A percentile compares a stretch with the other conserved stretches of the same genome.
phyloP scores from a whole-genome alignment of 2,888 invertebrate genomes.

The Acanthosepion esculentum region DNA sequence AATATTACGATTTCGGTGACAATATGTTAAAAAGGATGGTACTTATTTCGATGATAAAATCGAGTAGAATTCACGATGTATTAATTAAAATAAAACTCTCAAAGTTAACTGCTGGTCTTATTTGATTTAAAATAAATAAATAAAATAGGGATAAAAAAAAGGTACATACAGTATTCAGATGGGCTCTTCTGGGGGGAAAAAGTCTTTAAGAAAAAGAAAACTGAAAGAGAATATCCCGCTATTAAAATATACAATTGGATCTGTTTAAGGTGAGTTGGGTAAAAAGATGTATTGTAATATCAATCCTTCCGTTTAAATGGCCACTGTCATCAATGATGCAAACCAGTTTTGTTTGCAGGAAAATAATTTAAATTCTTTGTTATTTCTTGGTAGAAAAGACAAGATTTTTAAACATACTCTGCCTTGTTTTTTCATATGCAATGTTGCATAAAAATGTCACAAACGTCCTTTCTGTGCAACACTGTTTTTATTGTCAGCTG shows the following conservation, averaged over 20 bases:
- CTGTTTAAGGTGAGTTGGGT: not conserved
- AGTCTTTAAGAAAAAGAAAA: no score
- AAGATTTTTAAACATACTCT: not conserved
- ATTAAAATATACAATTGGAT: not conserved
- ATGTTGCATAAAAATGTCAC: slow-evolving; percentile 10
- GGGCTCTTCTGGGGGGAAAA: not conserved
- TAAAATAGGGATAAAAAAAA: no score
- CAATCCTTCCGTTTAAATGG: not conserved
- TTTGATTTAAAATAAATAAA: no score
- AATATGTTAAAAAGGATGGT: not conserved
- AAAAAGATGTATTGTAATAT: no score
- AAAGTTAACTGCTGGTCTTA: no score
- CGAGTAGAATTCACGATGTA: no score
- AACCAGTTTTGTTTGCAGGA: not conserved
- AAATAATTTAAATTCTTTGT: not conserved
- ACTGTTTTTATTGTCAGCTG: not conserved
- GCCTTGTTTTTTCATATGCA: not conserved
- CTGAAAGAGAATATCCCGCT: not conserved
- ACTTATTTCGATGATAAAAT: no score
- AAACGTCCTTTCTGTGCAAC: not conserved
- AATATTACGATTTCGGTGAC: not conserved
- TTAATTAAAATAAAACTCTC: no score
- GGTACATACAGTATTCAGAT: not conserved
- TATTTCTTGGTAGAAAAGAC: not conserved
- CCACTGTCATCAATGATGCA: not conserved